phyloP scores from a whole-genome alignment of 2,797 vertebrate genomes.

The Parotocinclus haroldoi region DNA sequence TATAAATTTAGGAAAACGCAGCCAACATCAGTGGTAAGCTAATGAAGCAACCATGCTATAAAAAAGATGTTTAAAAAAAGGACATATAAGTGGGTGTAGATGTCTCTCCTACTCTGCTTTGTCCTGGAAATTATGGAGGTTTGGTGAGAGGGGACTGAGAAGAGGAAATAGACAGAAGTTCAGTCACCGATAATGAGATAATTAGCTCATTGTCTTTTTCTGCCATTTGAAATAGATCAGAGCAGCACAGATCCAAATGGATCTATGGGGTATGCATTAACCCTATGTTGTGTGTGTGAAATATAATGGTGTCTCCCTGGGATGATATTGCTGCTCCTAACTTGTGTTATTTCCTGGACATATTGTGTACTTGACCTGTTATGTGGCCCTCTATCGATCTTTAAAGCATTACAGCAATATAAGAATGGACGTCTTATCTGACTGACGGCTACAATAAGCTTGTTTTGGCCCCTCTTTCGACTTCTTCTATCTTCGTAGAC shows the following conservation, averaged over 20 bases:
- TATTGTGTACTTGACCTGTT: conserved; percentile 65
- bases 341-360: conserved; percentile 71
- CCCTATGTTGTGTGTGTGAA: conserved; percentile 58
- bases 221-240: conserved; percentile 54
- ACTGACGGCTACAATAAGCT: conserved; percentile 52
- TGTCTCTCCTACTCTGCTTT: conserved; percentile 42
- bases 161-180: conserved; percentile 58
- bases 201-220: conserved; percentile 54
- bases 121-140: conserved; percentile 57
- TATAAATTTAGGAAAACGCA: no score
- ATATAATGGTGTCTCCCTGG: conserved; percentile 55
- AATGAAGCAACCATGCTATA: no score
- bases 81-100: no score
- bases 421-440: conserved; percentile 49
- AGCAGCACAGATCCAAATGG: conserved; percentile 22
- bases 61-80: no score
- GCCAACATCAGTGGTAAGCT: no score
- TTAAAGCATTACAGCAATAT: conserved; percentile 57
- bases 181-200: conserved; percentile 66
- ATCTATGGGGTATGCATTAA: conserved; percentile 69
- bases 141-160: conserved; percentile 40
- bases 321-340: conserved; percentile 59
- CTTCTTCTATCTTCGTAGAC: conserved; percentile 38
- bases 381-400: conserved; percentile 68
- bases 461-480: conserved; percentile 51